A percentile compares a stretch with the other conserved stretches of the same genome.
Evolutionary conservation across 2,113 vertebrate species (phyloP).

Genomic region (Solea solea): DNA sequence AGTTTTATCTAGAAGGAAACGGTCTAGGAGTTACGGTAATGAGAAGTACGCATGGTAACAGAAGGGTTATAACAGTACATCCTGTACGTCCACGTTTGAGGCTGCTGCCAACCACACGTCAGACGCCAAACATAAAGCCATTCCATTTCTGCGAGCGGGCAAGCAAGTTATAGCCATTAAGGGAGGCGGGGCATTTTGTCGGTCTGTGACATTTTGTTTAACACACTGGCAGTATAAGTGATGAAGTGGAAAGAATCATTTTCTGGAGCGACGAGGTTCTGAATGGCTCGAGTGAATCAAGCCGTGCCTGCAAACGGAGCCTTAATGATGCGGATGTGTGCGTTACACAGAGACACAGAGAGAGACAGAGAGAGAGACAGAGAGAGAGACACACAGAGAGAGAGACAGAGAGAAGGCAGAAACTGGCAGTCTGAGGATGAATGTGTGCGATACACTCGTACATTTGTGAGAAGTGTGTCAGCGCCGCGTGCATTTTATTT

Average conservation of each 20-base stretch:
- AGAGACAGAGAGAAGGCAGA: neutral
- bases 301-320: neutral
- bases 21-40: no score
- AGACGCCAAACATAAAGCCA: constrained; percentile 51
- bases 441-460: constrained; percentile 8
- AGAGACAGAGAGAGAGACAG: neutral
- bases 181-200: constrained; percentile 23
- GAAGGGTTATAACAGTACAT: no score
- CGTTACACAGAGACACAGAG: constrained; percentile 1
- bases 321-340: neutral
- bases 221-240: constrained; percentile 29
- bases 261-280: constrained; percentile 14
- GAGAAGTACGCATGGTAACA: no score
- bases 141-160: constrained; percentile 39
- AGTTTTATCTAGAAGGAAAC: no score
- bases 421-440: neutral
- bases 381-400: no score
- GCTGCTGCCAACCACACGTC: constrained; percentile 14
- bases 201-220: constrained; percentile 56
- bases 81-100: no score
- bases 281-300: constrained; percentile 18
- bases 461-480: neutral
- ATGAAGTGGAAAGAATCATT: constrained; percentile 47
- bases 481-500: constrained; percentile 22
- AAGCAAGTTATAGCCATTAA: constrained; percentile 55